A percentile compares a stretch with the other conserved stretches of the same genome.
Evolutionary conservation across 2,113 vertebrate genomes (phyloP).

Genomic region (Hipposideros armiger): DNA sequence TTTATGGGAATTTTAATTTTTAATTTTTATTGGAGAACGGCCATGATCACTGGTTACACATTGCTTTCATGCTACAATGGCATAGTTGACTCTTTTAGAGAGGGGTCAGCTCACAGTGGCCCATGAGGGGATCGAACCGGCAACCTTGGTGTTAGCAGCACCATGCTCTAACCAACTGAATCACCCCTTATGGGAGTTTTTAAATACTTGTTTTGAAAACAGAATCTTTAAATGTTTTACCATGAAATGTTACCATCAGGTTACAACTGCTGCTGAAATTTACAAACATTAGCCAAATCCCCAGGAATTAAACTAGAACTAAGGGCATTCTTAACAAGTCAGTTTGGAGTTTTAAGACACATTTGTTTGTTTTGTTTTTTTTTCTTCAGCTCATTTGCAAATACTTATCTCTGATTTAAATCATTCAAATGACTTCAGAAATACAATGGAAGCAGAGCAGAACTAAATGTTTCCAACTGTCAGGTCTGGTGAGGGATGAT

Average conservation of each 20-base stretch:
- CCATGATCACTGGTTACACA: too few species aligned
- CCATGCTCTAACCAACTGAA: too few species aligned
- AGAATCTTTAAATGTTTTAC: not conserved
- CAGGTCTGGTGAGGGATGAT: slow-evolving; percentile 77
- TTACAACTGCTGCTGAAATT: not conserved
- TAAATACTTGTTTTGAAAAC: not conserved
- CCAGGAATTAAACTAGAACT: slow-evolving; percentile 58
- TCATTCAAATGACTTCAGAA: slow-evolving; percentile 75
- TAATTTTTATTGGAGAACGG: too few species aligned
- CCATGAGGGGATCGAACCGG: too few species aligned
- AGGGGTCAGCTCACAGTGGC: too few species aligned
- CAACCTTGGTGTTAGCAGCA: too few species aligned
- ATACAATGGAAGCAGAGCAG: slow-evolving; percentile 80
- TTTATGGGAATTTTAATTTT: not conserved
- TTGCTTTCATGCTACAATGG: too few species aligned
- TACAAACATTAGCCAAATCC: slow-evolving; percentile 46
- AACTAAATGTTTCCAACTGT: slow-evolving; percentile 80
- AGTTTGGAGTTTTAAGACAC: not conserved
- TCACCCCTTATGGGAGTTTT: not conserved
- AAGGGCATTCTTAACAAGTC: not conserved
- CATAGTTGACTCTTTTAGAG: too few species aligned
- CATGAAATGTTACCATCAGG: not conserved
- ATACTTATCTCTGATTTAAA: slow-evolving; percentile 65
- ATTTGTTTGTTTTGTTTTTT: slow-evolving; percentile 5
- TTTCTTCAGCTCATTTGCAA: slow-evolving; percentile 64